A percentile compares a stretch with the other conserved stretches of the same genome.
Conservation (phyloP, 2,888 invertebrate genomes). For the Aproaerema taeniolella region DNA sequence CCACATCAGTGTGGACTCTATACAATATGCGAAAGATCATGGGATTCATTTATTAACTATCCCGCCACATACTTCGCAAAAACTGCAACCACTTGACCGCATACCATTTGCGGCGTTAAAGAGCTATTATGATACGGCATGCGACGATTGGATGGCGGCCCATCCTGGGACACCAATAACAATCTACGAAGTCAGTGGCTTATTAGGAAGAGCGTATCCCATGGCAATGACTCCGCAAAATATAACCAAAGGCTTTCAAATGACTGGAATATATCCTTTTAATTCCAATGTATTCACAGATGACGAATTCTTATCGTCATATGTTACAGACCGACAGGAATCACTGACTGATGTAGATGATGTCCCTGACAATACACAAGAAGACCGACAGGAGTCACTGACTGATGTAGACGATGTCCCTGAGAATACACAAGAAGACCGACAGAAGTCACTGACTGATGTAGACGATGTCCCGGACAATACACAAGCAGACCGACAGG, state of each 20-base stretch:
- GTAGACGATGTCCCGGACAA: no score
- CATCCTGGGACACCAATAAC: slow-evolving; percentile 36
- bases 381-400: no score
- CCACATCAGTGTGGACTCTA: slow-evolving; percentile 26
- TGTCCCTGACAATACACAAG: no score
- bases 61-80: no score
- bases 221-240: slow-evolving; percentile 24
- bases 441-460: no score
- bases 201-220: slow-evolving; percentile 25
- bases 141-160: slow-evolving; percentile 30
- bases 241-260: slow-evolving; percentile 30
- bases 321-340: no score
- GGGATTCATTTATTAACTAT: slow-evolving; percentile 41
- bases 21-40: slow-evolving; percentile 37
- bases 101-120: slow-evolving; percentile 31
- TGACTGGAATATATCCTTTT: slow-evolving; percentile 35
- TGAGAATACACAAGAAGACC: no score
- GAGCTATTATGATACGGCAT: slow-evolving; percentile 22
- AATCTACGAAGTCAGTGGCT: slow-evolving; percentile 36
- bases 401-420: no score
- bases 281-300: slow-evolving; percentile 32
- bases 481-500: no score
- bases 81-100: slow-evolving; percentile 36
- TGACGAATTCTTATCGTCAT: no score
- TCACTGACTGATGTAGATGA: slow-evolving; percentile 25